Evolutionary conservation across 2,888 invertebrate species (phyloP).

Genomic region (Epicampocera succincta): DNA sequence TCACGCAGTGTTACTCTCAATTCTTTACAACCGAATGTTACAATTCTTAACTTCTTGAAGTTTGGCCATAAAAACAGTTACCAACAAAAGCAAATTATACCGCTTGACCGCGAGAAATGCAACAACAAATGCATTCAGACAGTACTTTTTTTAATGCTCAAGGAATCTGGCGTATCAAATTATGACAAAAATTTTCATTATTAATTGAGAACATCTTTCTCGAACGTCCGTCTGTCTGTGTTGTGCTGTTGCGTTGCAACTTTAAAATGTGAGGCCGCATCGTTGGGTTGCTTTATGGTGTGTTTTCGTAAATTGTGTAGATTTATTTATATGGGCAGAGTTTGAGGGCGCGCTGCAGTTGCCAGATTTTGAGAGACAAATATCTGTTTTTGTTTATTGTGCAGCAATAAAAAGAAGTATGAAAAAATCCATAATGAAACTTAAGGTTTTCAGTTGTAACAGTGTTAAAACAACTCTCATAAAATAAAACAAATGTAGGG

Average conservation of each 20-base stretch:
- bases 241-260: not conserved
- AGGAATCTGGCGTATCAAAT: slow-evolving; percentile 70
- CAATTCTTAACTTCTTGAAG: slow-evolving; percentile 18
- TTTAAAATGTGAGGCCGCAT: slow-evolving; percentile 4
- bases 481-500: slow-evolving; percentile 40
- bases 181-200: slow-evolving; percentile 73
- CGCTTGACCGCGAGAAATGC: slow-evolving; percentile 23
- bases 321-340: slow-evolving; percentile 19
- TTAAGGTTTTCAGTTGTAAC: slow-evolving; percentile 56
- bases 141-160: slow-evolving; percentile 20
- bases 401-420: slow-evolving; percentile 37
- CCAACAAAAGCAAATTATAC: not conserved
- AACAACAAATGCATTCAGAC: not conserved
- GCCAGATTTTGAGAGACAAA: slow-evolving; percentile 61
- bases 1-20: too few relatives aligned
- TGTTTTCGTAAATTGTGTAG: slow-evolving; percentile 38
- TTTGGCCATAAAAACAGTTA: slow-evolving; percentile 43
- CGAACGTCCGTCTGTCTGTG: slow-evolving; percentile 58
- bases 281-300: slow-evolving; percentile 16
- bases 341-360: slow-evolving; percentile 37
- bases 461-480: slow-evolving; percentile 46
- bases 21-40: not conserved
- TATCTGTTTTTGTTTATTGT: slow-evolving; percentile 41
- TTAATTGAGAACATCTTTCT: slow-evolving; percentile 73
- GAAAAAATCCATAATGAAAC: slow-evolving; percentile 60